Percentiles rank a stretch among this genome's conserved stretches.
Conservation (phyloP, 2,888 invertebrate genomes). For the Syritta pipiens region DNA sequence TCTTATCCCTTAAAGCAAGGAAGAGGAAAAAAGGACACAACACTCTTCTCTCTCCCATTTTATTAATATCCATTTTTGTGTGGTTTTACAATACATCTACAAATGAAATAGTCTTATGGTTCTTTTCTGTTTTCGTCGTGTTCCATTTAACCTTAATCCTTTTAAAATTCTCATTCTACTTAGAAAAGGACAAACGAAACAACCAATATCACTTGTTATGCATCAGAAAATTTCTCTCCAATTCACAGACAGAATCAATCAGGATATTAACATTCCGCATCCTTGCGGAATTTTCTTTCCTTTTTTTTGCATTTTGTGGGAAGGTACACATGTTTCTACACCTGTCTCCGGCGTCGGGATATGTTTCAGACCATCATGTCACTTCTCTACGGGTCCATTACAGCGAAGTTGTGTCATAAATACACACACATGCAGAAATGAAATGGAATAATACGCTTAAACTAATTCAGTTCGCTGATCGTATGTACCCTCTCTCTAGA, state of each 20-base stretch:
- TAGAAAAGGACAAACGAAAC: constrained; percentile 20
- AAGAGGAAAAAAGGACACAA: no score
- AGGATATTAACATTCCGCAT: constrained; percentile 64
- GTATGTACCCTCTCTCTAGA: neutral
- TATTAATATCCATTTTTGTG: constrained; percentile 31
- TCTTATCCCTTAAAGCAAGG: no score
- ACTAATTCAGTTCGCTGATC: constrained; percentile 22
- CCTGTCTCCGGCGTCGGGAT: neutral
- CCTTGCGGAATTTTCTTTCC: constrained; percentile 42
- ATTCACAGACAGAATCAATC: constrained; percentile 62
- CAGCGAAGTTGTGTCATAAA: neutral
- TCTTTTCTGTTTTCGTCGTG: constrained; percentile 17
- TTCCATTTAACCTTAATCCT: constrained; percentile 56
- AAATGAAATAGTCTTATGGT: constrained; percentile 17
- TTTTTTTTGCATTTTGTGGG: constrained; percentile 1
- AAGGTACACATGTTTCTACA: neutral
- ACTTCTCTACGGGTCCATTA: constrained; percentile 18
- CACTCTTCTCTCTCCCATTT: no score
- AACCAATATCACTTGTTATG: constrained; percentile 55
- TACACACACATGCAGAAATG: neutral
- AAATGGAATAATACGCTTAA: constrained; percentile 33
- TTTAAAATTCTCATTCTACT: constrained; percentile 39
- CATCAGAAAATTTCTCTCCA: constrained; percentile 53
- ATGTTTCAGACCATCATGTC: neutral
- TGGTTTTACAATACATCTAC: constrained; percentile 2